Evolutionary conservation across 2,888 invertebrate species (phyloP).

Genomic region (Nomada goodeniana): DNA sequence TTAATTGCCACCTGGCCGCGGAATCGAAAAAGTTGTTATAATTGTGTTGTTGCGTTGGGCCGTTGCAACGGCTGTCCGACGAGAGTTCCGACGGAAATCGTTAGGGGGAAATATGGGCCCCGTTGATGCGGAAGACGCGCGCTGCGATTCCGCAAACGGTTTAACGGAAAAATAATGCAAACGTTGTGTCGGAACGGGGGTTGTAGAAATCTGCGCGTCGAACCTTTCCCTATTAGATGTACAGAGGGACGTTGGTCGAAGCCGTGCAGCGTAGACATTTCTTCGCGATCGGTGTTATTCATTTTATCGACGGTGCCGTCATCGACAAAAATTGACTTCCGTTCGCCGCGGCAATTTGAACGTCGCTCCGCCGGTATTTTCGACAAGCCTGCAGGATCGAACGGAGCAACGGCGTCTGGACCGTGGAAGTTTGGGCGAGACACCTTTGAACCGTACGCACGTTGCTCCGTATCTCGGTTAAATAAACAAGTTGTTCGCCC

Average conservation of each 20-base stretch:
- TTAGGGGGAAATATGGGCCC: not conserved
- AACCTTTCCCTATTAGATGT: no score
- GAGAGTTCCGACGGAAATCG: not conserved
- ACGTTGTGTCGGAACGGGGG: no score
- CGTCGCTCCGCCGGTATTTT: constrained; percentile 2
- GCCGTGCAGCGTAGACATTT: no score
- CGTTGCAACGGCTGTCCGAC: not conserved
- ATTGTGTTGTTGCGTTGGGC: not conserved
- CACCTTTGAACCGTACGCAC: constrained; percentile 37
- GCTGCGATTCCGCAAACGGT: no score
- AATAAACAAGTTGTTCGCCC: constrained; percentile 26
- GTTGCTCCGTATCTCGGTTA: constrained; percentile 19
- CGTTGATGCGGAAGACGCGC: no score
- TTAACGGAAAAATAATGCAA: no score
- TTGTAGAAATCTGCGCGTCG: no score
- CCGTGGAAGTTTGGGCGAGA: not conserved
- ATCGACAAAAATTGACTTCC: no score
- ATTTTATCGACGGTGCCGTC: no score
- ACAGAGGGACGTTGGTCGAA: no score
- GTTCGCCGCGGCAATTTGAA: not conserved
- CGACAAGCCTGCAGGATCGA: not conserved
- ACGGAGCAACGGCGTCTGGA: not conserved
- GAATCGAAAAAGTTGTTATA: not conserved
- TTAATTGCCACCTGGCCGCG: constrained; percentile 8
- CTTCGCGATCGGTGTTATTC: no score